These are phyloP conservation scores for Hystrix cristata DNA, from an alignment of 2,113 vertebrate genomes.

Conservation along the genomic window DNA sequence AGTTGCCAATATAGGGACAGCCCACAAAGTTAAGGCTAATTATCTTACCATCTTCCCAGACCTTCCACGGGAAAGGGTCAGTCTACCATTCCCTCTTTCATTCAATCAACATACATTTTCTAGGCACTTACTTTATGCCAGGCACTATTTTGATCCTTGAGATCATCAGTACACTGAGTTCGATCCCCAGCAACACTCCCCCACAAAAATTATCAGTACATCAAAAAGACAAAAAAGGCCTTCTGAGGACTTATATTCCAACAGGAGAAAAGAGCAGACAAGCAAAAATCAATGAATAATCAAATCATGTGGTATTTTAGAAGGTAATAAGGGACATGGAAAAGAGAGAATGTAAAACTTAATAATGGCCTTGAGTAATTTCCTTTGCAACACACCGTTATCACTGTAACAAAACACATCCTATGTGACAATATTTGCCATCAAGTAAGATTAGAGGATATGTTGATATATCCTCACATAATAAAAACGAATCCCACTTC, in stretches of 20 bases:
- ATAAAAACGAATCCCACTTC: slow-evolving; percentile 9
- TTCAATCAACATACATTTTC: background rate
- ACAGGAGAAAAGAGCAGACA: background rate
- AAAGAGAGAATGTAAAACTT: background rate
- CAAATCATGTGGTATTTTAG: background rate
- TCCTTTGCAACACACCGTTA: background rate
- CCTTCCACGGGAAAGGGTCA: background rate
- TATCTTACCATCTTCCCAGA: background rate
- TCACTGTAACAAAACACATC: background rate
- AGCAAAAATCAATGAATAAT: slow-evolving; percentile 7
- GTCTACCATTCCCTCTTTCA: background rate
- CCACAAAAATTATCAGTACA: background rate
- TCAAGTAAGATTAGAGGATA: background rate
- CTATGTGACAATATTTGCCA: background rate
- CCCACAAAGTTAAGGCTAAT: background rate
- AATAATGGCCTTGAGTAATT: background rate
- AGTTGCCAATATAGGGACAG: background rate
- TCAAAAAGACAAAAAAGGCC: slow-evolving; percentile 27
- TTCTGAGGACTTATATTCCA: background rate
- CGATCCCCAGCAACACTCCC: too few species aligned
- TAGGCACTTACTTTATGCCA: background rate
- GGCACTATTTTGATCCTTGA: background rate
- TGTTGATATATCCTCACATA: background rate
- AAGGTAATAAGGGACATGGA: background rate
- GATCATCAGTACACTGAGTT: background rate